These are phyloP conservation scores for Dicyrtoma fusca DNA, from an alignment of 2,888 invertebrate species.

Conservation along the genomic window DNA sequence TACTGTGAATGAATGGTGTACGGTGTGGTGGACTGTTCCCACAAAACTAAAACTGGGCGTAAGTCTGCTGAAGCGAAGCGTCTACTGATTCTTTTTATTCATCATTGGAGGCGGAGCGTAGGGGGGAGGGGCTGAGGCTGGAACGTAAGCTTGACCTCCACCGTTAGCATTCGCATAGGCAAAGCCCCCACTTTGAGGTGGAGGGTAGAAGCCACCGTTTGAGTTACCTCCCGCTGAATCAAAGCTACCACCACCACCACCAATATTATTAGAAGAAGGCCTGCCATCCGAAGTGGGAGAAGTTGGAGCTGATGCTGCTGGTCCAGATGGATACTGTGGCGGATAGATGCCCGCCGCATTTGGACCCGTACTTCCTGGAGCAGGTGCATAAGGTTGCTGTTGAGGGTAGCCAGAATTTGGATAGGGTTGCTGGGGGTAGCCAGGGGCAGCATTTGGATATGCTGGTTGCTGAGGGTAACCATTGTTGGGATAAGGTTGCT, in stretches of 20 bases:
- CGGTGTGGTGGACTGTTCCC: no score
- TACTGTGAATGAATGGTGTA: no score
- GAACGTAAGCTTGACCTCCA: slow-evolving; percentile 50
- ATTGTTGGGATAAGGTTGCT: slow-evolving; percentile 5
- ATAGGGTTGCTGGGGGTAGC: slow-evolving; percentile 33
- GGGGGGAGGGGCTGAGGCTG: slow-evolving; percentile 40
- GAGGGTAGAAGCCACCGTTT: slow-evolving; percentile 29
- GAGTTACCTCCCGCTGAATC: background rate
- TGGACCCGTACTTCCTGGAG: no score
- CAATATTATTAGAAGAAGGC: background rate
- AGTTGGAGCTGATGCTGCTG: slow-evolving; percentile 4
- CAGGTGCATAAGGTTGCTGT: slow-evolving; percentile 11
- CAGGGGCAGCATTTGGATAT: slow-evolving; percentile 16
- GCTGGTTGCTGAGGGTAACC: slow-evolving; percentile 11
- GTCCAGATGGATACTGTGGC: background rate
- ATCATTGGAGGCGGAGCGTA: slow-evolving; percentile 36
- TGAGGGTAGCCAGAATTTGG: slow-evolving; percentile 16
- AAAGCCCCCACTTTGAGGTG: slow-evolving; percentile 34
- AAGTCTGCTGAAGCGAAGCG: no score
- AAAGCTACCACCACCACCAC: slow-evolving; percentile 1
- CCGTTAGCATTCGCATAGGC: slow-evolving; percentile 46
- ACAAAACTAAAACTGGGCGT: no score
- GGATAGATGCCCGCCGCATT: slow-evolving; percentile 7
- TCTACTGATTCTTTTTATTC: slow-evolving; percentile 29
- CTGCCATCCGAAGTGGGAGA: background rate